phyloP scores from a whole-genome alignment of 2,888 invertebrate genomes.

The Lycocerus yunnanus region DNA sequence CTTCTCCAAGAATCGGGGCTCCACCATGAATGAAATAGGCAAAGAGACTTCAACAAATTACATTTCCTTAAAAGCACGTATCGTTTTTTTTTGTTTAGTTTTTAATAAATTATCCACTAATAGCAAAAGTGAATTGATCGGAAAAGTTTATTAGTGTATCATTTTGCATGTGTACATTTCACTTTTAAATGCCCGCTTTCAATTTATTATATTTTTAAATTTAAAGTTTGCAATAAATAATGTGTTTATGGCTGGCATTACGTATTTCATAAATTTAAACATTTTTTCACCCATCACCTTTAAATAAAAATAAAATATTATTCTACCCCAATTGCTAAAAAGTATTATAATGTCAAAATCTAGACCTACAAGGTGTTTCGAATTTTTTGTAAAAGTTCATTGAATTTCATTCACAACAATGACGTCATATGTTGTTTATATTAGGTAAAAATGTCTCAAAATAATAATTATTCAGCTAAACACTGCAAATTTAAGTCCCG shows the following conservation, averaged over 20 bases:
- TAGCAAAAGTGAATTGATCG: constrained; percentile 47
- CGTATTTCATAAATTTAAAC: neutral
- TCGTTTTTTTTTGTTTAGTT: constrained; percentile 46
- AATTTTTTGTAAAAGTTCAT: neutral
- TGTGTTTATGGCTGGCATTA: neutral
- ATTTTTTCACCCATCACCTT: too few species aligned
- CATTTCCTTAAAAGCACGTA: constrained; percentile 52
- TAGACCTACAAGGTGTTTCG: neutral
- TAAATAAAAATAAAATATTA: too few species aligned
- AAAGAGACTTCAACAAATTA: constrained; percentile 43
- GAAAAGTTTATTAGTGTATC: constrained; percentile 18
- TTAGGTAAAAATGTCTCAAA: neutral
- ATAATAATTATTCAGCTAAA: neutral
- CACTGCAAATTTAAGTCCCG: neutral
- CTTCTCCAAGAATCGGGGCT: constrained; percentile 43
- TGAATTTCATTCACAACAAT: neutral
- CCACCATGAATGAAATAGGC: constrained; percentile 29
- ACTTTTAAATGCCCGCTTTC: neutral
- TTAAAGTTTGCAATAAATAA: neutral
- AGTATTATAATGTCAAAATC: neutral
- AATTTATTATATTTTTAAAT: neutral
- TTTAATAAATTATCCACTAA: constrained; percentile 13
- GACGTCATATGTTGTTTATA: neutral
- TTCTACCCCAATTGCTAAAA: neutral
- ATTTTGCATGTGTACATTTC: constrained; percentile 23